These are phyloP conservation scores for Drosophila kuntzei DNA, from an alignment of 2,888 invertebrate species.

Conservation along the genomic window DNA sequence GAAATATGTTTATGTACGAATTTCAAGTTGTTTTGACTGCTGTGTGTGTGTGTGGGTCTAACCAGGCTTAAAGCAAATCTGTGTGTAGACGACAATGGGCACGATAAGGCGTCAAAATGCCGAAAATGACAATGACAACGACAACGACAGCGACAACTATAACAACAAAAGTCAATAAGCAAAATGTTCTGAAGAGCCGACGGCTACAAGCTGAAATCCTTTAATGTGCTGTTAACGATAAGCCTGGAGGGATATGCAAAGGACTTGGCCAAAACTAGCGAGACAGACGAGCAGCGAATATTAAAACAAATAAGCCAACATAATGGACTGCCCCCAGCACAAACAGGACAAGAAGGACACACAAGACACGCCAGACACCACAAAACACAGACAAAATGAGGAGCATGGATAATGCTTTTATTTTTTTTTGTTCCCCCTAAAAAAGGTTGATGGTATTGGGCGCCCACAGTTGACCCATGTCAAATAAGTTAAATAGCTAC, in stretches of 20 bases:
- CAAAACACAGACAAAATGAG: background rate
- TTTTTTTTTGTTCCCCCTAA: background rate
- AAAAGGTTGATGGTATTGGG: slow-evolving; percentile 3
- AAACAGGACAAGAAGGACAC: slow-evolving; percentile 18
- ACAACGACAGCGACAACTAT: background rate
- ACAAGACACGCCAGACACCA: slow-evolving; percentile 16
- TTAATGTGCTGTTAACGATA: slow-evolving; percentile 80
- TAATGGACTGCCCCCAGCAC: slow-evolving; percentile 60
- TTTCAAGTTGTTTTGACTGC: background rate
- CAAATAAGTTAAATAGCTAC: slow-evolving; percentile 66
- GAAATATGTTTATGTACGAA: slow-evolving; percentile 9
- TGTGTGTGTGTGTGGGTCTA: slow-evolving; percentile 2
- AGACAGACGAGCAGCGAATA: slow-evolving; percentile 71
- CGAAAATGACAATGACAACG: slow-evolving; percentile 32
- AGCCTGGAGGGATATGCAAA: slow-evolving; percentile 71
- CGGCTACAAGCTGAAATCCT: slow-evolving; percentile 67
- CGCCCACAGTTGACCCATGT: slow-evolving; percentile 67
- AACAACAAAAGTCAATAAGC: slow-evolving; percentile 58
- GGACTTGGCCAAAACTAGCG: slow-evolving; percentile 65
- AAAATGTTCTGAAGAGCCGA: slow-evolving; percentile 51
- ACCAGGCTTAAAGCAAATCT: slow-evolving; percentile 23
- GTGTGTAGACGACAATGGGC: slow-evolving; percentile 29
- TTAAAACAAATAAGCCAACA: slow-evolving; percentile 79
- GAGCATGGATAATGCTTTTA: background rate
- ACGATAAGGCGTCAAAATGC: slow-evolving; percentile 61